phyloP scores from a whole-genome alignment of 2,113 vertebrate species.

The Callaeas wilsoni region DNA sequence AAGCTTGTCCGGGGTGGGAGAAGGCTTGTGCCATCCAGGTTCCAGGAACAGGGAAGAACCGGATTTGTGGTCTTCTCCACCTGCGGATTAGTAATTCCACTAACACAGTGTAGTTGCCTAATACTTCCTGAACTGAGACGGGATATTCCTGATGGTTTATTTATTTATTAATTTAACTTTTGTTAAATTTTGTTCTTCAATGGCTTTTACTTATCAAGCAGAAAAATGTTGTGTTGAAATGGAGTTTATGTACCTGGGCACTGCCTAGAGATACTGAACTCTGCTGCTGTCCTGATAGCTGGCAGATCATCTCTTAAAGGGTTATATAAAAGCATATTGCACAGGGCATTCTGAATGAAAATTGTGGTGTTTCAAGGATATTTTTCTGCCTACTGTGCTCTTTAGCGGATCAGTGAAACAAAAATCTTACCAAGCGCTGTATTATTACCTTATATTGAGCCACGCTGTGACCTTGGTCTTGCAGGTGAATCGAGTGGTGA shows the following conservation, averaged over 20 bases:
- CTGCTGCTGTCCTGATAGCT: neutral
- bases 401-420: neutral
- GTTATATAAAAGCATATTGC: neutral
- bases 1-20: neutral
- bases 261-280: neutral
- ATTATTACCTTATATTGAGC: neutral
- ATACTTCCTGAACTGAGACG: neutral
- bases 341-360: neutral
- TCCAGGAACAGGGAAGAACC: neutral
- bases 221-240: neutral
- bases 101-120: neutral
- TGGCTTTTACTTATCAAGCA: neutral
- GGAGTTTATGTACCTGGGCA: neutral
- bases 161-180: neutral
- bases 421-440: accelerated
- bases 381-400: neutral
- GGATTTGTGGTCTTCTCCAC: neutral
- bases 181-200: neutral
- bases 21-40: neutral
- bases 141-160: neutral
- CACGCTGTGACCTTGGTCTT: neutral
- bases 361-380: neutral
- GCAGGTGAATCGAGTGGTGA: neutral
- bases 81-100: neutral
- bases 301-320: neutral